Base-by-base conservation (phyloP, 2,113 vertebrate species). In the Indicator indicator region DNA sequence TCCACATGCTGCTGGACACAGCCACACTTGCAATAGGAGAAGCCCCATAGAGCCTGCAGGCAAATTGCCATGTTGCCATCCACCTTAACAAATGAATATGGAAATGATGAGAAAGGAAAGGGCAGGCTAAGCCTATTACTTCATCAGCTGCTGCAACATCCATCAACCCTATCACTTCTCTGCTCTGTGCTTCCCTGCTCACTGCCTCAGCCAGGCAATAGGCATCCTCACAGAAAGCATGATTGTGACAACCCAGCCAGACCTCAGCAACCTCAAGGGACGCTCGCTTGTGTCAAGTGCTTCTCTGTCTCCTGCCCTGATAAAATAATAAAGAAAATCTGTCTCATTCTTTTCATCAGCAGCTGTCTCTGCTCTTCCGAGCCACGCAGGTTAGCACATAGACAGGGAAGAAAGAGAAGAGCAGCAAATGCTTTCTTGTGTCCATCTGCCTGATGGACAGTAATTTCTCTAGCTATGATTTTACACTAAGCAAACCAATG, bases 311-410 rank as follows among this genome's bases (percentile, higher is more conserved):
- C 80, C 63, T 91, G 75, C n/a, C 26, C 65, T 94, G 79, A 90
- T 68, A 69, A 72, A 95, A 91, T 88, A 94, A 92, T 85, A 73
- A 93, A 80, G 86, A 81, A 92, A 86, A 74, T 65, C 75, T 83
- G 33, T 60, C 84, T 94, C 87, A 40, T 56, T 84, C 59, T 87
- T 87, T 79, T 67, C 46, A 83, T 42, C 64, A 74, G 28, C 86
- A 76, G 60, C 92, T 95, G 89, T 59, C 54, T 93, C 81, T 89
- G 38, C 33, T 64, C 50, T 76, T 36, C 60, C 0, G 0, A 90
- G 73, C 63, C 83, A 89, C 58, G 46, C 14, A 1, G 36, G 27
- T 63, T 33, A 70, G 24, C 32, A 64, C 50, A 42, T 23, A 64
- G 58, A 68, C 10, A 60, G 46, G 27, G 52, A 23, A 91, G 64